phyloP scores from a whole-genome alignment of 2,113 vertebrate species.

The Mus spicilegus region DNA sequence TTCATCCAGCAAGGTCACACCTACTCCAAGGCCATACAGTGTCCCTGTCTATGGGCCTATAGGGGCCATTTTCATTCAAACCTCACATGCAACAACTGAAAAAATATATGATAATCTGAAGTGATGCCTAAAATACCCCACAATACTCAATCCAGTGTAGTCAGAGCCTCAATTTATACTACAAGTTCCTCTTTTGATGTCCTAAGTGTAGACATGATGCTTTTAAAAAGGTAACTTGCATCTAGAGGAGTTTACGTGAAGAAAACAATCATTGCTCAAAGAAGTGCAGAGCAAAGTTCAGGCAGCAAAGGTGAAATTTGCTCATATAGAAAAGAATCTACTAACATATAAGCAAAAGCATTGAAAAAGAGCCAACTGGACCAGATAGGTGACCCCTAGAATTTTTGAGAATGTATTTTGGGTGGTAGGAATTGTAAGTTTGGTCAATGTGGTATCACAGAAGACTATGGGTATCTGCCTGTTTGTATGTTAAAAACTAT shows the following conservation, averaged over 20 bases:
- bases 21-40: background rate
- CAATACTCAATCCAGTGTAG: background rate
- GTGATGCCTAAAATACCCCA: background rate
- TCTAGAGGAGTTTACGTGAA: background rate
- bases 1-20: background rate
- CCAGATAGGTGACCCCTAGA: background rate
- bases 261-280: slow-evolving; percentile 9
- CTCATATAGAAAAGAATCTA: background rate
- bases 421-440: background rate
- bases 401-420: background rate
- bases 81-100: background rate
- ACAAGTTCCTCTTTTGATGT: background rate
- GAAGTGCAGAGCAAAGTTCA: background rate
- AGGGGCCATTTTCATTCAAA: background rate
- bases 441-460: background rate
- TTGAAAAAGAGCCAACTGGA: background rate
- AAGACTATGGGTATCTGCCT: background rate
- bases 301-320: background rate
- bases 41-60: background rate
- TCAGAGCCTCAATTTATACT: background rate
- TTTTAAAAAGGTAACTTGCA: background rate
- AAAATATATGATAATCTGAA: background rate
- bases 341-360: background rate
- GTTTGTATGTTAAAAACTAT: background rate
- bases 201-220: background rate